These are phyloP conservation scores for Phyllostomus hastatus DNA, from an alignment of 2,113 vertebrate genomes.

Conservation along the genomic window DNA sequence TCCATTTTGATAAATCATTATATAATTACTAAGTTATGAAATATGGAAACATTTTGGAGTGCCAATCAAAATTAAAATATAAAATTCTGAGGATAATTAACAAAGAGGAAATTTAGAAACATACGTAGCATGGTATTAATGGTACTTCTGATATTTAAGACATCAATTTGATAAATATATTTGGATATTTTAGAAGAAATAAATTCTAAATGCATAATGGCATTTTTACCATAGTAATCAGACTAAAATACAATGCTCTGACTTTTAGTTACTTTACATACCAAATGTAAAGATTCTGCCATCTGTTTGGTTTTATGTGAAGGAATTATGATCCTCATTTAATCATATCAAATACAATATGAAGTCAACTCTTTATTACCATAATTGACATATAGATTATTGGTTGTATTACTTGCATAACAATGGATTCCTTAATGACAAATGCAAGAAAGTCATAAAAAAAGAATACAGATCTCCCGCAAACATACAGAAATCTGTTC, in stretches of 20 bases:
- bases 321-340: background rate
- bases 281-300: background rate
- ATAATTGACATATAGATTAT: background rate
- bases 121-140: background rate
- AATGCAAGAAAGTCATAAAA: background rate
- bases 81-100: slow-evolving; percentile 11
- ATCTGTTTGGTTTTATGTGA: background rate
- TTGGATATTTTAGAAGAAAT: background rate
- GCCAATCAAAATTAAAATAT: slow-evolving; percentile 52
- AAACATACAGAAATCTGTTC: background rate
- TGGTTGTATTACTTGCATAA: background rate
- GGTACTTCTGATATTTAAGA: background rate
- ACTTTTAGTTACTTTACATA: background rate
- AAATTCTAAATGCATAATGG: background rate
- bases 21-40: slow-evolving; percentile 38
- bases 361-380: background rate
- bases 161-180: background rate
- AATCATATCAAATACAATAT: background rate
- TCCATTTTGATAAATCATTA: slow-evolving; percentile 63
- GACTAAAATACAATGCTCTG: background rate
- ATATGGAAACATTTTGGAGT: slow-evolving; percentile 33
- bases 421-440: background rate
- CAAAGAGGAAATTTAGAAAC: background rate
- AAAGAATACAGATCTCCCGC: background rate
- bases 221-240: background rate